A percentile compares a stretch with the other conserved stretches of the same genome.
phyloP scores from a whole-genome alignment of 1,140 invertebrate genomes.

The Acyrthosiphon pisum region DNA sequence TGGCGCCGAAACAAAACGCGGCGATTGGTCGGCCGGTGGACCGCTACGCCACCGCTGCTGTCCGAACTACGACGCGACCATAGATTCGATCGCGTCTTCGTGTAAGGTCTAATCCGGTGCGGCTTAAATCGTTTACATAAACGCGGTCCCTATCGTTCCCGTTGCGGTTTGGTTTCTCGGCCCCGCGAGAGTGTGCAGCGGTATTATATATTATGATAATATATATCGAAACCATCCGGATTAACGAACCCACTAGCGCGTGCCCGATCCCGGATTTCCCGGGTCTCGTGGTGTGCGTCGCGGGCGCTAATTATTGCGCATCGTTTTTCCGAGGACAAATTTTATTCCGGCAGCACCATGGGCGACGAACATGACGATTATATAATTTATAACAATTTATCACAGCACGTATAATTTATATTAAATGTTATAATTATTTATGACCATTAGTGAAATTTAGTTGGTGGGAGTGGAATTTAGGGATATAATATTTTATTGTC shows the following conservation, averaged over 20 bases:
- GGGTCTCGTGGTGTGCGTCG: not conserved
- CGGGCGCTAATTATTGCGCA: not conserved
- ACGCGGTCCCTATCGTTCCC: not conserved
- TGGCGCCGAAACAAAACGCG: not conserved
- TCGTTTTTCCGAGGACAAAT: not conserved
- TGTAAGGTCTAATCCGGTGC: not conserved
- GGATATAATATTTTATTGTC: no score
- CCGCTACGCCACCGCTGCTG: not conserved
- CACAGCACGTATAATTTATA: not conserved
- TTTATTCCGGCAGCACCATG: not conserved
- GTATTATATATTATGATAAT: not conserved
- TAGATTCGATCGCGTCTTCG: not conserved
- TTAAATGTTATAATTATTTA: not conserved
- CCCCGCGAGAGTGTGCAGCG: not conserved
- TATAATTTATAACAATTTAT: not conserved
- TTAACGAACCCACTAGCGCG: not conserved
- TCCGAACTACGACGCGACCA: not conserved
- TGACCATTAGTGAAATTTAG: not conserved
- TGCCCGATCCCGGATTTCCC: not conserved
- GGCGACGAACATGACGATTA: not conserved
- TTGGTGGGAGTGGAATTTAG: no score
- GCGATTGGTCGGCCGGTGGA: not conserved
- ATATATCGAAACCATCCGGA: not conserved
- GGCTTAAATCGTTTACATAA: slow-evolving; percentile 23
- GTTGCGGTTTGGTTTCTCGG: not conserved